Conservation (phyloP, 2,888 invertebrate genomes). For the Drosophila pullipes region DNA sequence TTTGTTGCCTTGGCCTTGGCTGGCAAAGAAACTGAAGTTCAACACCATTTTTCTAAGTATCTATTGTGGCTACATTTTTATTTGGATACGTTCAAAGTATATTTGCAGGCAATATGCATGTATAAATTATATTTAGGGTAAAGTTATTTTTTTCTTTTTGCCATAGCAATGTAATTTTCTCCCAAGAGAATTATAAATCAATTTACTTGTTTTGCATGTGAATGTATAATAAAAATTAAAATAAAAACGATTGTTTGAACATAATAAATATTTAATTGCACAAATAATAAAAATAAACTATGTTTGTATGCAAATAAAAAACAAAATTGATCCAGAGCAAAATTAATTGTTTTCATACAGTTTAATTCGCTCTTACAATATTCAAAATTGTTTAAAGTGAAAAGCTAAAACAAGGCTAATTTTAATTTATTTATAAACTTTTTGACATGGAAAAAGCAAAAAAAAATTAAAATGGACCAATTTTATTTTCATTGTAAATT, state of each 20-base stretch:
- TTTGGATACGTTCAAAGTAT: background rate
- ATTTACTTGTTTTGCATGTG: conserved; percentile 11
- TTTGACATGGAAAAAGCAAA: background rate
- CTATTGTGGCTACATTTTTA: background rate
- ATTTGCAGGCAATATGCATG: background rate
- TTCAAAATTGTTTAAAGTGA: background rate
- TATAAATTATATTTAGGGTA: background rate
- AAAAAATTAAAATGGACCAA: background rate
- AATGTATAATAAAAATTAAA: conserved; percentile 12
- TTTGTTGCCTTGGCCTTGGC: conserved; percentile 23
- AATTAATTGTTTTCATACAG: no score
- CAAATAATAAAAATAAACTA: background rate
- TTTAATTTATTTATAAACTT: background rate
- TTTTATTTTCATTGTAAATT: background rate
- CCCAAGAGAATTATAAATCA: background rate
- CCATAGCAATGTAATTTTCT: background rate
- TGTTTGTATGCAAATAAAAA: background rate
- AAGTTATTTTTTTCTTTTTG: background rate
- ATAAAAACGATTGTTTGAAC: background rate
- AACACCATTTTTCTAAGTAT: background rate
- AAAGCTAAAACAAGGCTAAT: background rate
- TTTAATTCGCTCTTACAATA: background rate
- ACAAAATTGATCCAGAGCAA: background rate
- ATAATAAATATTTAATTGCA: conserved; percentile 8
- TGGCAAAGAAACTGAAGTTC: conserved; percentile 5